Conservation (phyloP, 2,113 vertebrate species). For the Chionis minor region DNA sequence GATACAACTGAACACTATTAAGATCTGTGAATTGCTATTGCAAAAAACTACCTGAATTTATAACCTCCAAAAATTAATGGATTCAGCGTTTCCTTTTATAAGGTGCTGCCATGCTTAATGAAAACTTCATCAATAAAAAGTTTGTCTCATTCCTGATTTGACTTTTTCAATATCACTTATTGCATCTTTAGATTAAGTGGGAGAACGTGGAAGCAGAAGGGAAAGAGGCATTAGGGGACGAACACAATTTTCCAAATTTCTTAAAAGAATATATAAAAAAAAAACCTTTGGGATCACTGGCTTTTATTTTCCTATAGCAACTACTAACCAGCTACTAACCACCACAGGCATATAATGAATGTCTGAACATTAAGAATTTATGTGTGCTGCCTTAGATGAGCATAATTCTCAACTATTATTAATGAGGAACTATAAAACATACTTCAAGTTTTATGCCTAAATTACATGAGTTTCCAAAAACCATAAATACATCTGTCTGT, state of each 20-base stretch:
- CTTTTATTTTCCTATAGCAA: slow-evolving; percentile 43
- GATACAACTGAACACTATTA: not conserved
- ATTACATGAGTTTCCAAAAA: slow-evolving; percentile 20
- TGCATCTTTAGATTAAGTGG: not conserved
- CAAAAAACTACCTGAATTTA: not conserved
- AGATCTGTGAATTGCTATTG: not conserved
- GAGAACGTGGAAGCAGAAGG: not conserved
- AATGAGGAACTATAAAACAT: slow-evolving; percentile 24
- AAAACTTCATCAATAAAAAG: not conserved
- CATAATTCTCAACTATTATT: slow-evolving; percentile 52
- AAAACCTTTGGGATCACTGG: not conserved
- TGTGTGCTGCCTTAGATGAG: slow-evolving; percentile 12
- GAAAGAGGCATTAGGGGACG: not conserved
- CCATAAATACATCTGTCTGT: slow-evolving; percentile 9
- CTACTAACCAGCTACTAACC: slow-evolving; percentile 8
- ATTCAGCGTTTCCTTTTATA: not conserved
- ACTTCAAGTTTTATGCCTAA: slow-evolving; percentile 4
- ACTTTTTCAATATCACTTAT: not conserved
- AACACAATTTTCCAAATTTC: not conserved
- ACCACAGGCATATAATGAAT: slow-evolving; percentile 23
- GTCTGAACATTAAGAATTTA: slow-evolving; percentile 27
- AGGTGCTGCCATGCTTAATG: not conserved
- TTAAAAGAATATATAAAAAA: not conserved
- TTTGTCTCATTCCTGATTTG: not conserved
- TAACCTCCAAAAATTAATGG: not conserved